Evolutionary conservation across 2,888 invertebrate genomes (phyloP).

Genomic region (Andrena camellia): DNA sequence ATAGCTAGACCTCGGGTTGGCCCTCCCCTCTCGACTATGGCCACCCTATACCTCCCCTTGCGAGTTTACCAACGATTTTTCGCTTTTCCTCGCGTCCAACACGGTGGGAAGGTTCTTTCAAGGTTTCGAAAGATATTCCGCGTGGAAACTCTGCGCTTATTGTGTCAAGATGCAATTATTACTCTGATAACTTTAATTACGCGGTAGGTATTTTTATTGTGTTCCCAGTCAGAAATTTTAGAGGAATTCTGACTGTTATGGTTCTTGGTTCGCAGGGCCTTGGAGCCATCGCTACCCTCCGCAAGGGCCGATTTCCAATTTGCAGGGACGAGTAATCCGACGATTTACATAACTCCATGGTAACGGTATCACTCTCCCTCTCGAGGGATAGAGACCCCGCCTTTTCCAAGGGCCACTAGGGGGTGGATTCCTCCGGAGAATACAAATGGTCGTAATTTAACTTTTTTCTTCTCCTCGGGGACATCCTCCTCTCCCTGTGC

Average conservation of each 20-base stretch:
- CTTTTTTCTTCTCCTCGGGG: constrained; percentile 10
- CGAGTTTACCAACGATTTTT: neutral
- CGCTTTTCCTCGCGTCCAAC: neutral
- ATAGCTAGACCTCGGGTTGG: constrained; percentile 20
- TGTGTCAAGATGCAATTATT: neutral
- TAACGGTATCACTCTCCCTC: constrained; percentile 68
- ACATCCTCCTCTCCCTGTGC: neutral
- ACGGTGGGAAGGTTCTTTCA: neutral
- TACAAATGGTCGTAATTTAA: constrained; percentile 62
- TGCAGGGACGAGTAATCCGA: constrained; percentile 75
- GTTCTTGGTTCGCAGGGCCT: neutral
- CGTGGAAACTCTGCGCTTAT: neutral
- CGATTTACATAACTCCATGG: constrained; percentile 80
- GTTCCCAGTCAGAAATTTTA: too few species aligned
- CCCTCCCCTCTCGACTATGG: constrained; percentile 13
- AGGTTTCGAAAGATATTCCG: neutral
- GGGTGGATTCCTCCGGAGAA: constrained; percentile 61
- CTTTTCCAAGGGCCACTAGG: constrained; percentile 25
- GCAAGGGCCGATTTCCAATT: constrained; percentile 73
- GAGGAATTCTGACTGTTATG: neutral
- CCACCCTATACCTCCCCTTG: neutral
- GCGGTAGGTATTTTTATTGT: too few species aligned
- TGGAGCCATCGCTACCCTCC: constrained; percentile 14
- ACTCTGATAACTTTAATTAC: neutral
- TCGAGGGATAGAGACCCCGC: constrained; percentile 57